Evolutionary conservation across 2,113 vertebrate genomes (phyloP).

Genomic region (Cryptomyrus ogoouensis): DNA sequence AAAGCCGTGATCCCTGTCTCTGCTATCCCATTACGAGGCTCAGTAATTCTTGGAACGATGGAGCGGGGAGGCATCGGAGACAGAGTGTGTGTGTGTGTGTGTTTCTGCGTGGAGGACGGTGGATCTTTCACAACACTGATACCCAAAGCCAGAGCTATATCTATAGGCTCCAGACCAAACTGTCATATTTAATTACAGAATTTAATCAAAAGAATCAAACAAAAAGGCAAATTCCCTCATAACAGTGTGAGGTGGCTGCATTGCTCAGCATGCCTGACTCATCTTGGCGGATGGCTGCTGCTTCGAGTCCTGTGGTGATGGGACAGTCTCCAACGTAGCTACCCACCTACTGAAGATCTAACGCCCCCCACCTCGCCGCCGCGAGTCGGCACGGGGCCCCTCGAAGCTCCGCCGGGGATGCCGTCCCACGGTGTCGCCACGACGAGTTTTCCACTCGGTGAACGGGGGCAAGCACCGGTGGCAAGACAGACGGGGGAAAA

Average conservation of each 20-base stretch:
- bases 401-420: background rate
- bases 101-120: slow-evolving; percentile 24
- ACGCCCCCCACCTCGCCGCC: background rate
- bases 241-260: background rate
- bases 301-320: background rate
- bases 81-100: slow-evolving; percentile 25
- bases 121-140: background rate
- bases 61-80: slow-evolving; percentile 36
- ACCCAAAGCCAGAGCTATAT: background rate
- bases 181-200: background rate
- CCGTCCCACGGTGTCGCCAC: background rate
- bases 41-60: slow-evolving; percentile 43
- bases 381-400: background rate
- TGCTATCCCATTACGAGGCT: slow-evolving; percentile 61
- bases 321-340: background rate
- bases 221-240: background rate
- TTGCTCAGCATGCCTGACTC: background rate
- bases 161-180: background rate
- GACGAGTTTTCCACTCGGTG: background rate
- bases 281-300: background rate
- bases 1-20: slow-evolving; percentile 51
- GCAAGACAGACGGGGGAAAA: background rate
- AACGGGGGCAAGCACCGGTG: background rate
- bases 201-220: background rate
- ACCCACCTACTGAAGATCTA: background rate